Base-by-base conservation (phyloP, 2,113 vertebrate species). In the Alces alces region DNA sequence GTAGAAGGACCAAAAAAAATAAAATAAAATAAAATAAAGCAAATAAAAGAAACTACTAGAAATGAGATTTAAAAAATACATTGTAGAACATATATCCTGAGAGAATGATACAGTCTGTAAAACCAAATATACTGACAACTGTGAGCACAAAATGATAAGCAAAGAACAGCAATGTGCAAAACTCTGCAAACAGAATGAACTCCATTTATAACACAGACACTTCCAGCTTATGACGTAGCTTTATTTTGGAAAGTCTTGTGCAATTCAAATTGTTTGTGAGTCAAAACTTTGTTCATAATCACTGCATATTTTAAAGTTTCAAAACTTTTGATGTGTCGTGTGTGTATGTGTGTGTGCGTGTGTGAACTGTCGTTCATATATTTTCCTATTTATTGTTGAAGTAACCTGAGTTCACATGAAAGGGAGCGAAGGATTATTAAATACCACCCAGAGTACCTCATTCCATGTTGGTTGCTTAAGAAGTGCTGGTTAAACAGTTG, bases 301-400 rank as follows among this genome's bases (percentile, higher is more conserved):
- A 66, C 78, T 11, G 87, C 55, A 50, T 85, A 39, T 84, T 91
- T 97, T 82, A 92, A 55, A 66, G 64, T 96, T 97, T 92, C 96
- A 92, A 86, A 87, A 90, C 76, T 76, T 84, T 19, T 33, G 21
- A 52, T 91, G 80, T 54, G 27, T 50, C 30, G 78, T 50, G 39
- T 76, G 30, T 36, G 33, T 39, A 57, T 50, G 30, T 33, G 55
- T 39, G 80, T 43, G 21, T 21, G 76, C 2, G 0, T 21, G 36
- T 27, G 7, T 11, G 57, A 61, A 33, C 79, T 85, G 50, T 27
- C 16, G 14, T 39, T 91, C 50, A 61, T 10, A 58, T 23, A 4
- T 27, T 61, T 73, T 30, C 58, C 30, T 66, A 87, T 45, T 13
- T 47, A 9, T 45, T 30, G 58, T 36, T 13, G 33, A 27, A 78